A percentile compares a stretch with the other conserved stretches of the same genome.
phyloP scores from a whole-genome alignment of 2,113 vertebrate genomes.

The Mola mola region DNA sequence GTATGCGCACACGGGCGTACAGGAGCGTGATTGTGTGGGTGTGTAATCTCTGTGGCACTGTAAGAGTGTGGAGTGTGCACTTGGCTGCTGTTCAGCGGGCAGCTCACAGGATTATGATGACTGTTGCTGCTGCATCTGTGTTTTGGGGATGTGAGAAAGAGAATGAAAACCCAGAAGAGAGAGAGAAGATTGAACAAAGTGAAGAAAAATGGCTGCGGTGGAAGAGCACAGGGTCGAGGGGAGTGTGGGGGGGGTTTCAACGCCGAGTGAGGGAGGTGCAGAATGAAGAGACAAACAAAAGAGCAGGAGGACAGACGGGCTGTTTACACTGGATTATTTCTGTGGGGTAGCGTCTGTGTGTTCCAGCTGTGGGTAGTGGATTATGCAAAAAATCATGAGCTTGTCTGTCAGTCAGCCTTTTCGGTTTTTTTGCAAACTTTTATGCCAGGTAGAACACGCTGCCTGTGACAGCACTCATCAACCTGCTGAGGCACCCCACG shows the following conservation, averaged over 20 bases:
- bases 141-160: slow-evolving; percentile 46
- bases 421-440: slow-evolving; percentile 28
- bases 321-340: slow-evolving; percentile 71
- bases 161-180: not conserved
- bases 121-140: slow-evolving; percentile 54
- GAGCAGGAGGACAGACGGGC: slow-evolving; percentile 24
- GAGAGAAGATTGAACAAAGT: slow-evolving; percentile 11
- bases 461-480: slow-evolving; percentile 11
- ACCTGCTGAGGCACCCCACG: slow-evolving; percentile 6
- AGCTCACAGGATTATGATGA: slow-evolving; percentile 76
- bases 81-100: slow-evolving; percentile 69
- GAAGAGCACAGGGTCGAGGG: slow-evolving; percentile 17
- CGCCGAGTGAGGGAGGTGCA: slow-evolving; percentile 6
- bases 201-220: slow-evolving; percentile 14
- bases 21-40: slow-evolving; percentile 34
- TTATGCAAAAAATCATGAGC: slow-evolving; percentile 60
- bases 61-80: slow-evolving; percentile 57
- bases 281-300: slow-evolving; percentile 25
- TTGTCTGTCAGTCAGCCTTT: slow-evolving; percentile 48
- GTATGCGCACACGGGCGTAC: not conserved
- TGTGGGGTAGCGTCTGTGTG: slow-evolving; percentile 56
- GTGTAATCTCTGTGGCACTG: slow-evolving; percentile 65
- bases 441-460: not conserved
- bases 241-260: not conserved
- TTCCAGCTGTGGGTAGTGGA: slow-evolving; percentile 73